Evolutionary conservation across 2,797 vertebrate species (phyloP).

Genomic region (Sebastes reedi): DNA sequence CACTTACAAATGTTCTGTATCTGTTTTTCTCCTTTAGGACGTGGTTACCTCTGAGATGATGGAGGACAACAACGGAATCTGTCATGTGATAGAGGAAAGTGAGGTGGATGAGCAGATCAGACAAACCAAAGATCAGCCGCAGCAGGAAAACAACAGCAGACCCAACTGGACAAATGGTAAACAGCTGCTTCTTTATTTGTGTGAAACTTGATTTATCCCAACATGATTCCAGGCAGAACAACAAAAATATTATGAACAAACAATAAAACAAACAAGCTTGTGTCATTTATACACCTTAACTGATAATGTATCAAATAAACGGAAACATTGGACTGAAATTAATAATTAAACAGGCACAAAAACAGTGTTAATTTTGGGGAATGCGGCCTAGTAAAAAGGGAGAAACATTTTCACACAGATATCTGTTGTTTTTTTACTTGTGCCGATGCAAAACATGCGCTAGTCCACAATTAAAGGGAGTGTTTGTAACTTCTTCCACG

Average conservation of each 20-base stretch:
- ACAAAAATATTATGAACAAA: too few relatives aligned
- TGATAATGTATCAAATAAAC: too few relatives aligned
- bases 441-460: neutral
- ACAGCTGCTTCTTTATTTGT: neutral
- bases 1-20: neutral
- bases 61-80: constrained; percentile 40
- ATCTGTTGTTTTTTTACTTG: neutral
- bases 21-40: constrained; percentile 1
- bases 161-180: constrained; percentile 77
- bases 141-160: constrained; percentile 23
- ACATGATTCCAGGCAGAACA: too few relatives aligned
- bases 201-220: neutral
- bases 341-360: too few relatives aligned
- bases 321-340: too few relatives aligned
- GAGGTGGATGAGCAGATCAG: constrained; percentile 43
- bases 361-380: too few relatives aligned
- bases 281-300: too few relatives aligned
- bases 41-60: constrained; percentile 38
- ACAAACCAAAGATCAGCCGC: constrained; percentile 28
- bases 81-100: constrained; percentile 45
- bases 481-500: too few relatives aligned
- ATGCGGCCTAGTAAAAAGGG: too few relatives aligned
- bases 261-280: too few relatives aligned
- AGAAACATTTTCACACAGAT: neutral
- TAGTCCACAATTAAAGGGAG: neutral